phyloP scores from a whole-genome alignment of 2,888 invertebrate genomes.

The Cremastinae sp. region DNA sequence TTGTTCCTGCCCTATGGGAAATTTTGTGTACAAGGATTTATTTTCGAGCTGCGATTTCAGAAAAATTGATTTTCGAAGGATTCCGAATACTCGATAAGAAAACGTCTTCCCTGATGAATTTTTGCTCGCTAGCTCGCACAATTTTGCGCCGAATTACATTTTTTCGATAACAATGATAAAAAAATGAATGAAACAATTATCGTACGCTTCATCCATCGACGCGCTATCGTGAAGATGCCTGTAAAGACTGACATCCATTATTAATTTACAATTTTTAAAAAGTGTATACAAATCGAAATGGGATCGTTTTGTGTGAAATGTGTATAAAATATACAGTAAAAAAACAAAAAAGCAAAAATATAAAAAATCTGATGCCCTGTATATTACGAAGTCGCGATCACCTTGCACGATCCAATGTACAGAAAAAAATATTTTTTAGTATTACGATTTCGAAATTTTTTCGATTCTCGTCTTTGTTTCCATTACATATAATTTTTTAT shows the following conservation, averaged over 20 bases:
- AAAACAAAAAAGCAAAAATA: conserved; percentile 56
- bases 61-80: conserved; percentile 11
- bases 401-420: conserved; percentile 20
- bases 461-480: background rate
- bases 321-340: conserved; percentile 37
- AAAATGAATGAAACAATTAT: conserved; percentile 22
- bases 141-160: conserved; percentile 14
- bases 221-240: conserved; percentile 63
- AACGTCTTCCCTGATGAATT: conserved; percentile 50
- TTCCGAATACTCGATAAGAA: conserved; percentile 24
- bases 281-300: conserved; percentile 24
- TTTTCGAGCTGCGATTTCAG: background rate
- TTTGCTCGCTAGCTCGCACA: conserved; percentile 27
- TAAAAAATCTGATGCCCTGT: conserved; percentile 44
- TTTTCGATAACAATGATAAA: conserved; percentile 6
- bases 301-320: conserved; percentile 48
- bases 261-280: conserved; percentile 51
- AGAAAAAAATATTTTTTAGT: background rate
- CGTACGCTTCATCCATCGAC: conserved; percentile 53
- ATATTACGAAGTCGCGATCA: conserved; percentile 28
- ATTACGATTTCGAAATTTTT: background rate
- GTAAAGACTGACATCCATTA: conserved; percentile 67
- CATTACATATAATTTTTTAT: background rate
- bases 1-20: conserved; percentile 45
- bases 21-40: conserved; percentile 19